Evolutionary conservation across 2,888 invertebrate genomes (phyloP), one percentile per base, ranked within the genome.

Genomic region (Drosophila differens): DNA sequence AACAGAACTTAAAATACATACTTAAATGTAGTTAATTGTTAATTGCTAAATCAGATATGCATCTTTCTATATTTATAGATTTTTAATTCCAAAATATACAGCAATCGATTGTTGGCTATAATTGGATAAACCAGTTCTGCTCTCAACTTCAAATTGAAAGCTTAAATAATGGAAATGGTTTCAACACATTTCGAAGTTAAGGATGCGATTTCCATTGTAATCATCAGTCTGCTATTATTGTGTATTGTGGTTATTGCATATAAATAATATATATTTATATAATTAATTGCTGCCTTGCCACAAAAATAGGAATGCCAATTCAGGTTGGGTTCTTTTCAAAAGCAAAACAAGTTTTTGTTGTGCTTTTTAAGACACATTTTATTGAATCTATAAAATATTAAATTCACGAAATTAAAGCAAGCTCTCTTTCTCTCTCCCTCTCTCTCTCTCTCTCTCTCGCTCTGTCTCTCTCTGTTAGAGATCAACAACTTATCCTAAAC

Each of bases 341-440:
- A 37, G 22, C 16, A 28, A 55, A 55, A 57, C 57, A 30, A 57
- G 57, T 57, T 39, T 57, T 28, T 12, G 2, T 1, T 54, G 44
- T 25, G 37, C 12, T 12, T 4, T 37, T 57, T n/a, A 3, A 37
- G 55, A 4, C 7, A 28, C 1, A 55, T 37, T 55, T 55, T 55
- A 28, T 37, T 14, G 7, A 55, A 57, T 57, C 28, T 37, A 37
- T 57, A 39, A 39, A 37, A 28, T 14, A 28, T 55, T 6, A 28
- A 16, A 55, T 7, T 1, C 12, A 10, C 16, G 9, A 16, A 33
- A 33, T 16, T 22, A 10, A 35, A 35, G 16, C 16, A 25, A 35
- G 14, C 7, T 44, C 12, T 41, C 3, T n/a, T 5, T n/a, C n/a
- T n/a, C 7, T 7, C 16, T 19, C 37, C 3, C 37, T 19, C 39